These are phyloP conservation scores for Columba livia DNA, from an alignment of 2,113 vertebrate species.

Conservation along the genomic window DNA sequence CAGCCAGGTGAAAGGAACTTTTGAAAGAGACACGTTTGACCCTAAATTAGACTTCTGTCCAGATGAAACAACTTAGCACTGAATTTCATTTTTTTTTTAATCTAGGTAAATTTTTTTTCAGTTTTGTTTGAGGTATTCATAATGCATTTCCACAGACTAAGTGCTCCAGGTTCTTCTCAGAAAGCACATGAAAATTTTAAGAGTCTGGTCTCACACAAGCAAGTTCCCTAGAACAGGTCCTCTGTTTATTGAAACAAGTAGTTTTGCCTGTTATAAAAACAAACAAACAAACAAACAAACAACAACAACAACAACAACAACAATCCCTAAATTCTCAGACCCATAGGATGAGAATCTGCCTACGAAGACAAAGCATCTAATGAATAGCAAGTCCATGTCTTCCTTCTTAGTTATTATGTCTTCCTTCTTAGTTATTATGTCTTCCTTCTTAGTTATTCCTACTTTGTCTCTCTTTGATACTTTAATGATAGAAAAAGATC, in stretches of 20 bases:
- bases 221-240: background rate
- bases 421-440: background rate
- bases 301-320: too few relatives aligned
- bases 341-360: background rate
- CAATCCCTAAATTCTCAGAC: background rate
- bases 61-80: background rate
- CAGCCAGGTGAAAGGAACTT: background rate
- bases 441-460: background rate
- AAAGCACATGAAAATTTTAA: background rate
- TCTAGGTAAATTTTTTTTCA: background rate
- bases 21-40: background rate
- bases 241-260: background rate
- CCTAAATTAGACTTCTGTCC: background rate
- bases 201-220: background rate
- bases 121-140: background rate
- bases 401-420: background rate
- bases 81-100: background rate
- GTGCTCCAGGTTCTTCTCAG: background rate
- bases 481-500: background rate
- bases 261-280: background rate
- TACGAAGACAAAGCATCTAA: background rate
- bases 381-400: background rate
- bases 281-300: too few relatives aligned
- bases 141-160: background rate
- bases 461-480: background rate